Percentiles rank a stretch among this genome's conserved stretches.
Evolutionary conservation across 37 sponge, comb jelly and placozoan genomes (phyloP).

Genomic region (Agelas oroides): DNA sequence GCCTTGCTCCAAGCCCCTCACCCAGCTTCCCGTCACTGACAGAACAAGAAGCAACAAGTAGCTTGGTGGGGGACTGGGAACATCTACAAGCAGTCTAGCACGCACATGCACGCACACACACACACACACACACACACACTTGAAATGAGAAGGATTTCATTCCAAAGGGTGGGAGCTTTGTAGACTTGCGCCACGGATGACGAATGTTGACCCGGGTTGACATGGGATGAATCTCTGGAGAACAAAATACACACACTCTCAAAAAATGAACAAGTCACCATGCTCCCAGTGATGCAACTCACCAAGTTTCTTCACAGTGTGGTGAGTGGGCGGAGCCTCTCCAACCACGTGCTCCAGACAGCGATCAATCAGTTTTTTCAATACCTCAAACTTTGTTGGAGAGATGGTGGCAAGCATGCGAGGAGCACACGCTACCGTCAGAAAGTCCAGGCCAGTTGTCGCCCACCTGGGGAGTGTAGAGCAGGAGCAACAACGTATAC

Average conservation of each 20-base stretch:
- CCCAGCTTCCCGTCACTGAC: no score
- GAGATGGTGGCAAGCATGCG: slow-evolving; percentile 46
- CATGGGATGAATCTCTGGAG: no score
- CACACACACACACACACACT: slow-evolving; percentile 40
- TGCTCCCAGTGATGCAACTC: background rate
- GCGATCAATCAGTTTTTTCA: slow-evolving; percentile 59
- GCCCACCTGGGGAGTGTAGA: slow-evolving; percentile 84
- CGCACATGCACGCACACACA: slow-evolving; percentile 20
- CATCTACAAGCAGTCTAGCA: no score
- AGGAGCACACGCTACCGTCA: slow-evolving; percentile 72
- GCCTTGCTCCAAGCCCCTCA: no score
- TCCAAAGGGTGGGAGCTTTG: no score
- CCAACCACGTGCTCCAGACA: slow-evolving; percentile 73
- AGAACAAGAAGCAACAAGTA: no score
- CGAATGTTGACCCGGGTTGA: no score
- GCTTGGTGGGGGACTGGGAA: no score
- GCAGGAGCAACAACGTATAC: background rate
- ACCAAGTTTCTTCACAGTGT: background rate
- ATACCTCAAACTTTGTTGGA: slow-evolving; percentile 39
- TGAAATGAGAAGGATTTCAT: no score
- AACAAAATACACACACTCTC: background rate
- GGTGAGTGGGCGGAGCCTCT: slow-evolving; percentile 24
- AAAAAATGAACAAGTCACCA: background rate
- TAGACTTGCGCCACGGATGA: no score
- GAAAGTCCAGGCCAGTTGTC: slow-evolving; percentile 73